Percentiles rank a stretch among this genome's conserved stretches.
Evolutionary conservation across 2,113 vertebrate species (phyloP).

Genomic region (Oreochromis spilurus): DNA sequence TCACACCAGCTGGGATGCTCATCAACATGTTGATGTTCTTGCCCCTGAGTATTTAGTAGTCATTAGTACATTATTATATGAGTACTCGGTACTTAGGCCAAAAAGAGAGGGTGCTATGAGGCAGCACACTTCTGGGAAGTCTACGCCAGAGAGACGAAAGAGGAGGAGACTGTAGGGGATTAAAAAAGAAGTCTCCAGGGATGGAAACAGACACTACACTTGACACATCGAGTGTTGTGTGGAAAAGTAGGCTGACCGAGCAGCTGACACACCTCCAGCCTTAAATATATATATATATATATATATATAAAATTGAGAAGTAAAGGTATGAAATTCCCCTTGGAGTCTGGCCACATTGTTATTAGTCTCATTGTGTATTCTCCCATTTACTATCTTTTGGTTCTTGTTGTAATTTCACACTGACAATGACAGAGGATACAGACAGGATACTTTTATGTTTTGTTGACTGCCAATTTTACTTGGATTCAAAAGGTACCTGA

Average conservation of each 20-base stretch:
- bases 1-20: not conserved
- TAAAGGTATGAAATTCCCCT: not conserved
- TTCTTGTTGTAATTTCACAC: not conserved
- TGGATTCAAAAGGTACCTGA: not conserved
- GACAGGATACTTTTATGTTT: not conserved
- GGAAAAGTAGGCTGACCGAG: conserved; percentile 30
- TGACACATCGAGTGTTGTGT: conserved; percentile 18
- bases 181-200: conserved; percentile 15
- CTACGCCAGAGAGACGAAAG: not conserved
- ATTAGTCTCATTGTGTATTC: not conserved
- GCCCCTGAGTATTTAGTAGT: not conserved
- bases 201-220: conserved; percentile 34
- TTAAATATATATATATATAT: not conserved
- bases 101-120: not conserved
- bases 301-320: not conserved
- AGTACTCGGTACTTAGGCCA: not conserved
- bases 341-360: not conserved
- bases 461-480: not conserved
- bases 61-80: not conserved
- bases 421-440: not conserved
- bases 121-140: conserved; percentile 18
- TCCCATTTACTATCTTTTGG: not conserved
- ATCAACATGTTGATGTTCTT: not conserved
- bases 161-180: not conserved
- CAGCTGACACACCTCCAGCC: conserved; percentile 38